Percentiles rank a stretch among this genome's conserved stretches.
Conservation (phyloP, 2,797 vertebrate species). For the Chaunax sp. region DNA sequence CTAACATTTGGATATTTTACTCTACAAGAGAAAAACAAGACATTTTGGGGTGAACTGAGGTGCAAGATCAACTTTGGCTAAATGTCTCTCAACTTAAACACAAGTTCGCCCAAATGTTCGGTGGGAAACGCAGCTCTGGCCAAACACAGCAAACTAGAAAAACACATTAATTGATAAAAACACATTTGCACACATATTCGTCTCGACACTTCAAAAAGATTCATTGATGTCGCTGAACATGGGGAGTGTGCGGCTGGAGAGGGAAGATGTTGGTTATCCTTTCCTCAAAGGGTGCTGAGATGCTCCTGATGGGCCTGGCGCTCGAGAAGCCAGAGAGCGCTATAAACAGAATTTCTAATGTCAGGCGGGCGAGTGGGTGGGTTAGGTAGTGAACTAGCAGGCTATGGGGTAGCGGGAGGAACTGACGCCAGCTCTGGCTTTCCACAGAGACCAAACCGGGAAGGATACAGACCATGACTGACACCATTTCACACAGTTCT, state of each 20-base stretch:
- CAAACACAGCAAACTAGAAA: constrained; percentile 77
- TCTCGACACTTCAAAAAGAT: constrained; percentile 85
- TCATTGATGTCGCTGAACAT: constrained; percentile 86
- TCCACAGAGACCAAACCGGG: constrained; percentile 81
- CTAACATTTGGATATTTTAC: constrained; percentile 12
- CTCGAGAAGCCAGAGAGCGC: constrained; percentile 81
- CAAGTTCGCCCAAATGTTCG: constrained; percentile 27
- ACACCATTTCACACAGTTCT: constrained; percentile 82
- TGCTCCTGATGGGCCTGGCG: constrained; percentile 82
- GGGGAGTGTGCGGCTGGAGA: constrained; percentile 74
- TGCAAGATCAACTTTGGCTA: constrained; percentile 33
- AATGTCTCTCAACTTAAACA: constrained; percentile 37
- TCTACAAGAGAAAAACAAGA: neutral
- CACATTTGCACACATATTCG: constrained; percentile 83
- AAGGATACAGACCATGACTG: constrained; percentile 80
- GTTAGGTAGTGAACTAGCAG: constrained; percentile 79
- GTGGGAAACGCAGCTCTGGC: constrained; percentile 47
- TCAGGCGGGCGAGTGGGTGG: constrained; percentile 78
- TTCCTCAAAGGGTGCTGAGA: constrained; percentile 84
- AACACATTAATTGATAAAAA: constrained; percentile 86
- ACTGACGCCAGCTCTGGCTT: constrained; percentile 81
- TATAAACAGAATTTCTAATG: constrained; percentile 90
- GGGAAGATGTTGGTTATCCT: constrained; percentile 81
- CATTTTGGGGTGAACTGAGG: neutral
- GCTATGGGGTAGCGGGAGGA: constrained; percentile 76